These are phyloP conservation scores for Dicroscelio sp. DNA, from an alignment of 2,888 invertebrate genomes.

Conservation along the genomic window DNA sequence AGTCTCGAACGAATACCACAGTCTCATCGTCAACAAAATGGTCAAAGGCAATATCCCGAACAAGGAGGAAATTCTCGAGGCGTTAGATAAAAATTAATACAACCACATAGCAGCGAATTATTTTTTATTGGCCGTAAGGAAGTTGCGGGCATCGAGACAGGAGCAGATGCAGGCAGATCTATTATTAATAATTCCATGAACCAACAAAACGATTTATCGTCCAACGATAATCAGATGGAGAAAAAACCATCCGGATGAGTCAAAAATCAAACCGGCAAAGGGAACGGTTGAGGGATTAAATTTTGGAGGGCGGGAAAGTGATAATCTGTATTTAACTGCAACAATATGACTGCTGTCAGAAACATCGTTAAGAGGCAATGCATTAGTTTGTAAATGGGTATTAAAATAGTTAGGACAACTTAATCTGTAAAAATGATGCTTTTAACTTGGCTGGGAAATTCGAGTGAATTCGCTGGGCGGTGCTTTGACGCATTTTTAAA, in stretches of 20 bases:
- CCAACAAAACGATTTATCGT: too few relatives aligned
- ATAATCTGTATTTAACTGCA: slow-evolving; percentile 90
- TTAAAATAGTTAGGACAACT: slow-evolving; percentile 83
- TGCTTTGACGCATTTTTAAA: slow-evolving; percentile 57
- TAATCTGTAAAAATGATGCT: slow-evolving; percentile 89
- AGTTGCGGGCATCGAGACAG: slow-evolving; percentile 95
- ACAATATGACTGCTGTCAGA: slow-evolving; percentile 87
- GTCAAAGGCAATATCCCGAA: slow-evolving; percentile 98
- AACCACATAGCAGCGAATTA: slow-evolving; percentile 99
- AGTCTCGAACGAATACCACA: slow-evolving; percentile 97
- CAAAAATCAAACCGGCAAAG: slow-evolving; percentile 67
- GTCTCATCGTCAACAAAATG: slow-evolving; percentile 98
- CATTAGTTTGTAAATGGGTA: slow-evolving; percentile 90
- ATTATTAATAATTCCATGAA: slow-evolving; percentile 89
- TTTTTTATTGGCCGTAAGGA: slow-evolving; percentile 98
- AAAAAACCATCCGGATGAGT: slow-evolving; percentile 62
- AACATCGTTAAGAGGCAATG: slow-evolving; percentile 87
- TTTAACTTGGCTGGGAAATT: slow-evolving; percentile 88
- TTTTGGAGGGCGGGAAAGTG: slow-evolving; percentile 89
- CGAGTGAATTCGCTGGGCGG: slow-evolving; percentile 56
- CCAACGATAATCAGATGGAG: too few relatives aligned
- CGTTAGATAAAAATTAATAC: slow-evolving; percentile 98
- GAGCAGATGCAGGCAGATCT: slow-evolving; percentile 92
- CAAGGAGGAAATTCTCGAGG: slow-evolving; percentile 98
- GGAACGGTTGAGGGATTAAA: slow-evolving; percentile 71